Evolutionary conservation across 1,140 invertebrate genomes (phyloP).

Genomic region (Alviniconcha marisindica): DNA sequence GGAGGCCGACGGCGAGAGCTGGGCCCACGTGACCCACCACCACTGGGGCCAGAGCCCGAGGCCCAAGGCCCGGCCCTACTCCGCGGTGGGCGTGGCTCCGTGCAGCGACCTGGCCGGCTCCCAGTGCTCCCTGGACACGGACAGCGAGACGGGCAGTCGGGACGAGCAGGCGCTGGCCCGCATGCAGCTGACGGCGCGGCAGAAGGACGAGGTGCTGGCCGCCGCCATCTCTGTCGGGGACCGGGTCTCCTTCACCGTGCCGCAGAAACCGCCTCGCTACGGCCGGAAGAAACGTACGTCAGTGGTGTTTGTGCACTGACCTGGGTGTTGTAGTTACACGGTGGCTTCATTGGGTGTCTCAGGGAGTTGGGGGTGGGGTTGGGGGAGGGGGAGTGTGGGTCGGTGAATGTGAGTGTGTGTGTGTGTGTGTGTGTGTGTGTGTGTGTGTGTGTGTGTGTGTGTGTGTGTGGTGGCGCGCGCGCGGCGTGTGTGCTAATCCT

Average conservation of each 20-base stretch:
- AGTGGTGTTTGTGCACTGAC: no score
- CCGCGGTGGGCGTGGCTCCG: not conserved
- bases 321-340: no score
- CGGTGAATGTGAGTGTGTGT: no score
- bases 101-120: not conserved
- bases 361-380: no score
- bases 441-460: no score
- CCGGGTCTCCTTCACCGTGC: conserved; percentile 54
- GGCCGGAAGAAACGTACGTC: conserved; percentile 65
- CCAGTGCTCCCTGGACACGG: conserved; percentile 29
- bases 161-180: conserved; percentile 37
- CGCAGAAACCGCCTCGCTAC: conserved; percentile 65
- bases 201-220: conserved; percentile 59
- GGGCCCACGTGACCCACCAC: conserved; percentile 11
- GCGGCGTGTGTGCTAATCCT: no score
- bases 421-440: no score
- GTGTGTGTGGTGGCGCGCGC: no score
- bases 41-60: not conserved
- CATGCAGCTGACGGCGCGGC: conserved; percentile 51
- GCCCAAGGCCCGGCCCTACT: conserved; percentile 36
- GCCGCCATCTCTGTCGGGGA: conserved; percentile 59
- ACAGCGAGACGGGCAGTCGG: conserved; percentile 28
- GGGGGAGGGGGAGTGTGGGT: no score
- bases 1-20: not conserved
- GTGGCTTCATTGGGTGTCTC: no score